Evolutionary conservation across 2,888 invertebrate genomes (phyloP), one percentile per base, ranked within the genome.

Genomic region (Rhagonycha lutea): DNA sequence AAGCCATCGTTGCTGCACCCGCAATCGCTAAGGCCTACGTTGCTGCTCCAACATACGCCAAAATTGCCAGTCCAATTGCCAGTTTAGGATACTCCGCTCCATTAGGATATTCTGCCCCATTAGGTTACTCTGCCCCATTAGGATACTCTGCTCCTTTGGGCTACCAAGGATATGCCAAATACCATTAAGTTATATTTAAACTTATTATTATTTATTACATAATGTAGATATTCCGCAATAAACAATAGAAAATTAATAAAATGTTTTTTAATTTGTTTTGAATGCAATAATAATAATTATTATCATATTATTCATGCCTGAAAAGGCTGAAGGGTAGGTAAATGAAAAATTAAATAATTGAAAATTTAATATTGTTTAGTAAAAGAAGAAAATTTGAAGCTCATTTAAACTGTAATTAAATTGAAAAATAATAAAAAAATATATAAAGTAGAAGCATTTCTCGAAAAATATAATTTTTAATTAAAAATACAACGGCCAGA

Each of bases 71-170:
- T 18, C 18, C 23, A 11, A 7, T 67, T 7, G 28, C 67, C 76
- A 18, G 14, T 65, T 18, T 65, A n/a, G 14, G 67, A 14, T 67
- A 73, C 65, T 72, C 23, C 67, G 72, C 72, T 24, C 62, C 68
- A 32, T 47, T 77, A 47, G 72, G 78, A 28, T 79, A 81, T 29
- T 61, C 80, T 14, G n/a, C n/a, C n/a, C n/a, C n/a, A n/a, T n/a
- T 18, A 2, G 80, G 80, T 14, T 81, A 82, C 28, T 75, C 81
- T 29, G 78, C 83, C 68, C 81, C 83, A 72, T 60, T 73, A 12
- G 77, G 68, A 8, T 72, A 72, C 12, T 14, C 12, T 12, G 65
- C 29, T 32, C 32, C 72, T 14, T 18, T 29, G 12, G 72, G 32
- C 9, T 65, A 65, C 61, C 18, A 18, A 18, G 18, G 18, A 18